Evolutionary conservation across 2,113 vertebrate species (phyloP).

Genomic region (Pedetes capensis): DNA sequence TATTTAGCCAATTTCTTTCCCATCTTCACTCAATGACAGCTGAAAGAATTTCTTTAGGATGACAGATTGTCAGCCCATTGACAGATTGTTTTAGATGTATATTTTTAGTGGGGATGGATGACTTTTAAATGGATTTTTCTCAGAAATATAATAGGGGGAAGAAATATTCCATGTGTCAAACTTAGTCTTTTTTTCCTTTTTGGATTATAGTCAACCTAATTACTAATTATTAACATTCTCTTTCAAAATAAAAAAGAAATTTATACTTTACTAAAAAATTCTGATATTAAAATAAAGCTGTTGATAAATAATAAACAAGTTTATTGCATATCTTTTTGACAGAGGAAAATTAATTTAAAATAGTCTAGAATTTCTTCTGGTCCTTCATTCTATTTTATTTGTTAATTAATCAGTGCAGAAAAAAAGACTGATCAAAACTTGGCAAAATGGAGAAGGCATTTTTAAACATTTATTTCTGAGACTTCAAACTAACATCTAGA

Average conservation of each 20-base stretch:
- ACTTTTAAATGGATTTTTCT: conserved; percentile 53
- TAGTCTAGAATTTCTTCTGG: not conserved
- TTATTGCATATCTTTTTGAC: not conserved
- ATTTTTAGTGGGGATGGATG: conserved; percentile 71
- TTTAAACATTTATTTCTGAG: not conserved
- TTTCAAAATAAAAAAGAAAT: not conserved
- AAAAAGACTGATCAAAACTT: not conserved
- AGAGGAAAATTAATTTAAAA: conserved; percentile 29
- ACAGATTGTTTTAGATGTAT: conserved; percentile 37
- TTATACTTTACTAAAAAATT: not conserved
- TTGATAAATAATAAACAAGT: conserved; percentile 3
- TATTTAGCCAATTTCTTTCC: conserved; percentile 49
- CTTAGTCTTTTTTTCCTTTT: not conserved
- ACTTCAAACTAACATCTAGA: not conserved
- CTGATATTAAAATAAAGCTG: not conserved
- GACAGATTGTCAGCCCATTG: conserved; percentile 71
- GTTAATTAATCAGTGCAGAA: not conserved
- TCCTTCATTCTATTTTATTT: not conserved
- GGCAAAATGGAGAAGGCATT: not conserved
- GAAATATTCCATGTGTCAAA: conserved; percentile 44
- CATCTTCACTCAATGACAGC: conserved; percentile 33
- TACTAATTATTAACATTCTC: conserved; percentile 31
- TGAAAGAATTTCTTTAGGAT: conserved; percentile 59
- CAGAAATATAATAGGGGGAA: conserved; percentile 54
- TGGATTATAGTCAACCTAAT: conserved; percentile 18